A percentile compares a stretch with the other conserved stretches of the same genome.
These are phyloP conservation scores for Upupa epops DNA, from an alignment of 2,113 vertebrate species.

Conservation along the genomic window DNA sequence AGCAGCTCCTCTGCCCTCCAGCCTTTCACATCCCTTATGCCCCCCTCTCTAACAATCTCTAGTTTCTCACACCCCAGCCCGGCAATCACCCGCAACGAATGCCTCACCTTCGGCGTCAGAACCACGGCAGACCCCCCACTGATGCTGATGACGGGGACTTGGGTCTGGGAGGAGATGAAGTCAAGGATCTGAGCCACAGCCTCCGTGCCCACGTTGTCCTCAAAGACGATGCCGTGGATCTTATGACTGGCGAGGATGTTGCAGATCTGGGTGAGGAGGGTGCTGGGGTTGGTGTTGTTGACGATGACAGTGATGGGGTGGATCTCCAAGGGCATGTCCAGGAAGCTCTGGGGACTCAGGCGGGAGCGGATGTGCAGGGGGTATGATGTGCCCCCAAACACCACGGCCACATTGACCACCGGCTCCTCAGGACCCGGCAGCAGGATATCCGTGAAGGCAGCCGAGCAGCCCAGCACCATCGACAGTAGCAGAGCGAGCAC, in stretches of 20 bases:
- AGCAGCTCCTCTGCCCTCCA: not conserved
- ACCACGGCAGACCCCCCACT: slow-evolving; percentile 94
- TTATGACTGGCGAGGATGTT: slow-evolving; percentile 84
- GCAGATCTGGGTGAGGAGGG: slow-evolving; percentile 91
- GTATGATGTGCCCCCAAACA: slow-evolving; percentile 89
- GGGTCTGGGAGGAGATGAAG: slow-evolving; percentile 93
- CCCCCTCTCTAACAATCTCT: not conserved
- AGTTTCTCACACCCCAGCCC: not conserved
- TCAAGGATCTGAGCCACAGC: slow-evolving; percentile 95
- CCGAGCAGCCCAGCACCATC: slow-evolving; percentile 80
- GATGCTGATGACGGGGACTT: slow-evolving; percentile 93
- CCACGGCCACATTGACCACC: slow-evolving; percentile 79
- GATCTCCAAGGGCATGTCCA: slow-evolving; percentile 92
- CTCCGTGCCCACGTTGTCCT: slow-evolving; percentile 90
- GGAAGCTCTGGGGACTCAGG: slow-evolving; percentile 90
- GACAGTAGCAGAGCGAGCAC: slow-evolving; percentile 81
- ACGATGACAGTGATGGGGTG: slow-evolving; percentile 89
- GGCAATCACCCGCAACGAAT: not conserved
- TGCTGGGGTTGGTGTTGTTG: slow-evolving; percentile 94
- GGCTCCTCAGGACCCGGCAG: slow-evolving; percentile 64
- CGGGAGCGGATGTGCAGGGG: slow-evolving; percentile 84
- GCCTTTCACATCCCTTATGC: not conserved
- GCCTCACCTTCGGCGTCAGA: slow-evolving; percentile 90
- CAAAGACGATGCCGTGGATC: slow-evolving; percentile 92
- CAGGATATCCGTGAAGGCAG: slow-evolving; percentile 68